Conservation (phyloP, 2,113 vertebrate species). For the Dasyprocta punctata region DNA sequence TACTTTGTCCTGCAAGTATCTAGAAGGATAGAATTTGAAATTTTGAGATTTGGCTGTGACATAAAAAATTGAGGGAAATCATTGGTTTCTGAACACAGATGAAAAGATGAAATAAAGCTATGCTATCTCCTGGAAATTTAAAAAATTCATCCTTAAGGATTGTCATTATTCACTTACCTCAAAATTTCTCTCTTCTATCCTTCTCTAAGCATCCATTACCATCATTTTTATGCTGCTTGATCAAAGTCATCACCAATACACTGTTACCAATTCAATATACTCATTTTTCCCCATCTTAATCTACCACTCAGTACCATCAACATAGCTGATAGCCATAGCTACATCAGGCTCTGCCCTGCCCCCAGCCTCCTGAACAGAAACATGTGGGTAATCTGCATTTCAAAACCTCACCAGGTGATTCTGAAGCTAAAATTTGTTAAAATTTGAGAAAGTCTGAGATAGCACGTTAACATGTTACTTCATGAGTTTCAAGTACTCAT, state of each 20-base stretch:
- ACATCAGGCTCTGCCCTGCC: background rate
- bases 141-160: background rate
- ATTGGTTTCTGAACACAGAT: background rate
- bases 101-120: constrained; percentile 20
- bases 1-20: background rate
- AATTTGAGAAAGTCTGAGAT: background rate
- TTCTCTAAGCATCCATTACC: background rate
- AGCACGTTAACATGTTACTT: background rate
- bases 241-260: background rate
- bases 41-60: background rate
- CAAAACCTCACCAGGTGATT: background rate
- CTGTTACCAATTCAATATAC: background rate
- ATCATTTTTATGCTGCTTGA: background rate
- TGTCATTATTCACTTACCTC: background rate
- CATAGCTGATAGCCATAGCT: background rate
- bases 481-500: background rate
- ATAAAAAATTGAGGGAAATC: background rate
- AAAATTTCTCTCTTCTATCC: background rate
- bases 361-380: background rate
- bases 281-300: background rate
- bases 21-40: background rate
- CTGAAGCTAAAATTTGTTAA: background rate
- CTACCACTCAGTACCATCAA: background rate
- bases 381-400: background rate
- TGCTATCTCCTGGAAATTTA: background rate